These are phyloP conservation scores for Trissonchulus latispiculum DNA, from an alignment of 2,888 invertebrate genomes.

Conservation along the genomic window DNA sequence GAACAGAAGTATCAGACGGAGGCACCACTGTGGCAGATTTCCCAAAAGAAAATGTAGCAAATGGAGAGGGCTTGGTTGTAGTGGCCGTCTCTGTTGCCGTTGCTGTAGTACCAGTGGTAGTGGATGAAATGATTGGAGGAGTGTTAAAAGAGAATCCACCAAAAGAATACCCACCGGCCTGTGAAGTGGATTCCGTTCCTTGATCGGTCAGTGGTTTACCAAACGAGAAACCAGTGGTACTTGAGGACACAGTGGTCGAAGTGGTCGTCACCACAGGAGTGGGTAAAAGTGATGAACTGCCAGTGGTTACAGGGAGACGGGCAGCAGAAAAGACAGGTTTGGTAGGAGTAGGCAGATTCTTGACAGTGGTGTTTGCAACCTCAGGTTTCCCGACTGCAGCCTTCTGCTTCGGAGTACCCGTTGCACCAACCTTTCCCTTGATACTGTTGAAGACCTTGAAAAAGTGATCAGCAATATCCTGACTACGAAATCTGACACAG, in stretches of 20 bases:
- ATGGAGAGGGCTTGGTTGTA: neutral
- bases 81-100: neutral
- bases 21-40: too few relatives aligned
- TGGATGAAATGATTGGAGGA: neutral
- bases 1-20: too few relatives aligned
- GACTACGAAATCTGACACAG: neutral
- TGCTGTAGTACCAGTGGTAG: neutral
- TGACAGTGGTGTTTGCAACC: neutral
- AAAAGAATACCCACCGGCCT: neutral
- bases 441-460: neutral
- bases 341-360: neutral
- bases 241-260: neutral
- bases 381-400: neutral
- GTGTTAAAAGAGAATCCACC: constrained; percentile 16
- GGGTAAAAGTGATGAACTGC: too few relatives aligned
- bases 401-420: neutral
- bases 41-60: neutral
- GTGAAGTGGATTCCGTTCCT: neutral
- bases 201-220: neutral
- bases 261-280: too few relatives aligned
- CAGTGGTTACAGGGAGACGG: too few relatives aligned
- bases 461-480: constrained; percentile 1
- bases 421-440: neutral
- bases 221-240: too few relatives aligned
- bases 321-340: neutral